These are phyloP conservation scores for Drosophila virilis DNA, from an alignment of 1,140 invertebrate genomes.

Conservation along the genomic window DNA sequence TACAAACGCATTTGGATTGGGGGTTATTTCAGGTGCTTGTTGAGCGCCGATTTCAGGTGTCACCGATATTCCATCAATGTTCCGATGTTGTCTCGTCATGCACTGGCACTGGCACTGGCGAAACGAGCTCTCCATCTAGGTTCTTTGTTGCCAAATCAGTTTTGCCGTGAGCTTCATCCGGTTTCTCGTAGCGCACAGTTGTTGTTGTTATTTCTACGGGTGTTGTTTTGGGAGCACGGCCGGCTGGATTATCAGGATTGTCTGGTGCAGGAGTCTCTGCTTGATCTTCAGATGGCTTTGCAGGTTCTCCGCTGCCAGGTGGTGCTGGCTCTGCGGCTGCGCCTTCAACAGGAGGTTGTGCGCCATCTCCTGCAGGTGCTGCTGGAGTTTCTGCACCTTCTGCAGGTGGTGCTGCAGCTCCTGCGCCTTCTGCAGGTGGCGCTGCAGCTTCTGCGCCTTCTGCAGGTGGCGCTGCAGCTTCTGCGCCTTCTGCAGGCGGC, in stretches of 20 bases:
- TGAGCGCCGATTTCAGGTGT: background rate
- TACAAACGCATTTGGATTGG: slow-evolving; percentile 4
- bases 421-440: background rate
- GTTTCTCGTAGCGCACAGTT: too few relatives aligned
- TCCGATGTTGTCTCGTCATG: too few relatives aligned
- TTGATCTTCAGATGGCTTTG: background rate
- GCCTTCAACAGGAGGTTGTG: too few relatives aligned
- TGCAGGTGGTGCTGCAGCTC: background rate
- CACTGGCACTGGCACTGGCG: background rate
- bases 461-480: background rate
- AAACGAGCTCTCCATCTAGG: too few relatives aligned
- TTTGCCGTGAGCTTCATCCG: too few relatives aligned
- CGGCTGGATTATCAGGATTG: too few relatives aligned
- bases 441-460: background rate
- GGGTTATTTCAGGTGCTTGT: background rate
- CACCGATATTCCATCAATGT: too few relatives aligned
- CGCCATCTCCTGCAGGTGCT: too few relatives aligned
- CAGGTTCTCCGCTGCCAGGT: background rate
- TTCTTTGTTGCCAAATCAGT: too few relatives aligned
- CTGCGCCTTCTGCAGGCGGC: background rate
- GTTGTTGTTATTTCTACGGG: too few relatives aligned
- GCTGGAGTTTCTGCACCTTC: background rate
- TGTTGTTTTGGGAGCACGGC: too few relatives aligned
- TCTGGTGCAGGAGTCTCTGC: background rate
- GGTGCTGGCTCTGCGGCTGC: too few relatives aligned